These are phyloP conservation scores for Gymnodraco acuticeps DNA, from an alignment of 2,797 vertebrate genomes.

Conservation along the genomic window DNA sequence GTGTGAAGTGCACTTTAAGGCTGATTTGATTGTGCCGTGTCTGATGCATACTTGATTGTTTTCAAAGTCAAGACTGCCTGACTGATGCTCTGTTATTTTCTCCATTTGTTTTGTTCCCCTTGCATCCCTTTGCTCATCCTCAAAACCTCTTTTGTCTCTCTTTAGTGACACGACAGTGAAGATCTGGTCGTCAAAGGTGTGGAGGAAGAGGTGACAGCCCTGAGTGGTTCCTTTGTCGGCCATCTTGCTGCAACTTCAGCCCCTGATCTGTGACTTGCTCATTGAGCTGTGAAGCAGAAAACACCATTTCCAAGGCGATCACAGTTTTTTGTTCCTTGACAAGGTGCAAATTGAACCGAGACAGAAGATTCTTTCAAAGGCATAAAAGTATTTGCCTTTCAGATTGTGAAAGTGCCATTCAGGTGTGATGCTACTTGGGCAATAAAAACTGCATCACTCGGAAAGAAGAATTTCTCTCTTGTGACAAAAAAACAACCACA, in stretches of 20 bases:
- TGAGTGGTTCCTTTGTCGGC: constrained; percentile 31
- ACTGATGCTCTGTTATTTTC: constrained; percentile 63
- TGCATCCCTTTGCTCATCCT: constrained; percentile 28
- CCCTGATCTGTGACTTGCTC: constrained; percentile 46
- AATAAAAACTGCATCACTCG: constrained; percentile 37
- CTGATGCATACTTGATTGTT: constrained; percentile 55
- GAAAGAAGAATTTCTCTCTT: constrained; percentile 38
- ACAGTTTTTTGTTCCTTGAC: constrained; percentile 36
- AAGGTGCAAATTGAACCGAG: constrained; percentile 14
- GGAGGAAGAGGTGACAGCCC: constrained; percentile 84
- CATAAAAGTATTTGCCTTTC: constrained; percentile 41
- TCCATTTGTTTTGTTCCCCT: constrained; percentile 34
- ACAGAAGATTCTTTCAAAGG: constrained; percentile 41
- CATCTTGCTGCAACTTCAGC: constrained; percentile 48
- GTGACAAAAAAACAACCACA: constrained; percentile 20
- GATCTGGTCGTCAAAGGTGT: constrained; percentile 89
- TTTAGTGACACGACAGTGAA: constrained; percentile 95
- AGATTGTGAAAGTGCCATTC: constrained; percentile 75
- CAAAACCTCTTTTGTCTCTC: constrained; percentile 30
- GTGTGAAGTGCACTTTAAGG: constrained; percentile 54
- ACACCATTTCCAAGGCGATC: constrained; percentile 54
- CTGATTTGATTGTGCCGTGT: constrained; percentile 38
- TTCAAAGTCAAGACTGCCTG: constrained; percentile 55
- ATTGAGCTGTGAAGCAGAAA: constrained; percentile 34
- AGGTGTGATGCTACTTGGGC: constrained; percentile 56